phyloP scores from a whole-genome alignment of 2,113 vertebrate genomes.

The Rhinolophus ferrumequinum region DNA sequence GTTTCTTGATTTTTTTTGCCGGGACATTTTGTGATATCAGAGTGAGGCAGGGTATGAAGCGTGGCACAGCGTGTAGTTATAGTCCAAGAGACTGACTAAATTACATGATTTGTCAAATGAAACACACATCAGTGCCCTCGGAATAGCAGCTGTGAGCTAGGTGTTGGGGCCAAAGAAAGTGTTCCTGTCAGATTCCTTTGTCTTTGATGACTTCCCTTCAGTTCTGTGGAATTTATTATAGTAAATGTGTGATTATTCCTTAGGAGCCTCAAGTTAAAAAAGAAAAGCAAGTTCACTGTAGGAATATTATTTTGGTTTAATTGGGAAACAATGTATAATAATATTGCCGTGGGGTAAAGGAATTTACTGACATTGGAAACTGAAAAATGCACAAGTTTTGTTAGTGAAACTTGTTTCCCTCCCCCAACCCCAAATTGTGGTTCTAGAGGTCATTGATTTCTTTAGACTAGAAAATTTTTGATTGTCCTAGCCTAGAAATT shows the following conservation, averaged over 20 bases:
- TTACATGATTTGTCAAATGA: slow-evolving; percentile 34
- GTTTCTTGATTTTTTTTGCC: slow-evolving; percentile 40
- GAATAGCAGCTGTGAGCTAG: not conserved
- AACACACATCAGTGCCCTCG: not conserved
- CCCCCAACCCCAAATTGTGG: not conserved
- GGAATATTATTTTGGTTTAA: not conserved
- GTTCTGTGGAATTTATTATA: not conserved
- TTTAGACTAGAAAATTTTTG: slow-evolving; percentile 19
- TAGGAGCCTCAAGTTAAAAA: not conserved
- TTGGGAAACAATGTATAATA: not conserved
- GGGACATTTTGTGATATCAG: not conserved
- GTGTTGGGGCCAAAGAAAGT: not conserved
- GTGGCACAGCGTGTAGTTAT: not conserved
- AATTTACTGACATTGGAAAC: not conserved
- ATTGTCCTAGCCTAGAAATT: not conserved
- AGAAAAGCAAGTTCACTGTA: not conserved
- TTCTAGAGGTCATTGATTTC: slow-evolving; percentile 43
- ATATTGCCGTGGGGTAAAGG: not conserved
- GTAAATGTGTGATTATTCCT: not conserved
- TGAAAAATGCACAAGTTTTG: slow-evolving; percentile 11
- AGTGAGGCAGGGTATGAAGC: not conserved
- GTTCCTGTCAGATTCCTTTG: slow-evolving; percentile 26
- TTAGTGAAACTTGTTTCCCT: not conserved
- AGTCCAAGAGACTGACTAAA: not conserved
- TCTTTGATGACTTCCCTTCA: slow-evolving; percentile 33